Percentiles rank a stretch among this genome's conserved stretches.
These are phyloP conservation scores for Carcharodon carcharias DNA, from an alignment of 2,797 vertebrate genomes.

Conservation along the genomic window DNA sequence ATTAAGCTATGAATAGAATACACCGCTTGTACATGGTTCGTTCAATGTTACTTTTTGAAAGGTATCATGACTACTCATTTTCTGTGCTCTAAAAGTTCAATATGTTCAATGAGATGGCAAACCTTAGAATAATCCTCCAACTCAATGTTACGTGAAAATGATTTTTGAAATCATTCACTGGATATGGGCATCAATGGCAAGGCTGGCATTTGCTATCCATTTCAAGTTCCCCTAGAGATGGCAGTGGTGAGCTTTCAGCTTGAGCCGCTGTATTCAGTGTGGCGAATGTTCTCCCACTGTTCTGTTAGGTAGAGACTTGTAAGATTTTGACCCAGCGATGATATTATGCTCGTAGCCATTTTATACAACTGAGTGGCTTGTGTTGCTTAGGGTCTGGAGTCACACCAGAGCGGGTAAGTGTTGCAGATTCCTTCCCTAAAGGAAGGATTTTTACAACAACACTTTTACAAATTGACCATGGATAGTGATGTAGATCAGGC, in stretches of 20 bases:
- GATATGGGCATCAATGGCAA: not conserved
- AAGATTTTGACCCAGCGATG: too few species aligned
- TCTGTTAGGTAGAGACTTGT: not conserved
- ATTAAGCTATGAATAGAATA: too few species aligned
- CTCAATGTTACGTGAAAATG: not conserved
- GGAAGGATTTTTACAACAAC: too few species aligned
- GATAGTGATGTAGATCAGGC: too few species aligned
- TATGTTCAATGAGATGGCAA: not conserved
- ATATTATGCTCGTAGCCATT: too few species aligned
- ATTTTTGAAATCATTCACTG: not conserved
- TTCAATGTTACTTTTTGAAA: not conserved
- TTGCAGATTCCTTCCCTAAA: too few species aligned
- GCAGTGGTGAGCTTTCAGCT: not conserved
- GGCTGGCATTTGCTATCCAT: not conserved
- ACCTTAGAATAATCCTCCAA: not conserved
- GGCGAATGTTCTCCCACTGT: not conserved
- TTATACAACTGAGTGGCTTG: too few species aligned
- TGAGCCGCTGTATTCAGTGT: not conserved
- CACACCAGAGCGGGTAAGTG: too few species aligned
- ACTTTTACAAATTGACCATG: too few species aligned
- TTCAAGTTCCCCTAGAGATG: not conserved
- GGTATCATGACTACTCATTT: not conserved
- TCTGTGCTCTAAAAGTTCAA: not conserved
- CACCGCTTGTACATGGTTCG: too few species aligned
- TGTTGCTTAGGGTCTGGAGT: too few species aligned